A percentile compares a stretch with the other conserved stretches of the same genome.
Conservation (phyloP, 2,888 invertebrate genomes). For the Cartodere bifasciata region DNA sequence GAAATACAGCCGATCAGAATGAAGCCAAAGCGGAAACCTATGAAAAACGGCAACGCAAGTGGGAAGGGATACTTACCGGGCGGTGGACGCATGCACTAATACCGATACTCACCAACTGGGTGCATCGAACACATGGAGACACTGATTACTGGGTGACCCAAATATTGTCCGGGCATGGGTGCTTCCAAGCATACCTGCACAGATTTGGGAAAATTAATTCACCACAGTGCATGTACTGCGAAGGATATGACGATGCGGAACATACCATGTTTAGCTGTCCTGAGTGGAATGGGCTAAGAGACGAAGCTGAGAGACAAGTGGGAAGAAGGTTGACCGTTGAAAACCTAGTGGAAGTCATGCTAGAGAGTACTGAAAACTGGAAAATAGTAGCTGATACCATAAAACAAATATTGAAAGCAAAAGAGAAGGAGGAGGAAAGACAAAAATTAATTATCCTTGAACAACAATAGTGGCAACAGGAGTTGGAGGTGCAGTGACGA, state of each 20-base stretch:
- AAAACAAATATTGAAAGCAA: neutral
- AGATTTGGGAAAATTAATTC: conserved; percentile 10
- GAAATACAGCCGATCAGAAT: neutral
- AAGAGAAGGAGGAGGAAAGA: conserved; percentile 7
- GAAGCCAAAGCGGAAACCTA: conserved; percentile 3
- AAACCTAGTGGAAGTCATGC: conserved; percentile 2
- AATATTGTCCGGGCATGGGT: conserved; percentile 17
- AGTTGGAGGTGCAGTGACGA: no score
- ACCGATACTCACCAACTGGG: neutral
- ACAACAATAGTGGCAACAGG: no score
- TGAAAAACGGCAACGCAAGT: conserved; percentile 10
- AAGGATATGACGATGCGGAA: neutral
- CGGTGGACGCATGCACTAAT: conserved; percentile 6
- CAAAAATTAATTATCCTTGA: no score
- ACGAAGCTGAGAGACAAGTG: neutral
- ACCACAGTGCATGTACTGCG: neutral
- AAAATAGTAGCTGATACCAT: neutral
- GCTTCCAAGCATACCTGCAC: conserved; percentile 14
- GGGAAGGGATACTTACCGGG: conserved; percentile 5
- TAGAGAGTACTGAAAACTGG: neutral
- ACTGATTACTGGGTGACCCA: conserved; percentile 15
- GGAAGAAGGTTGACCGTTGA: neutral
- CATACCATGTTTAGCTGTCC: conserved; percentile 1
- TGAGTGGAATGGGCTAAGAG: conserved; percentile 5
- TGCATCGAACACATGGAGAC: neutral